Base-by-base conservation (phyloP, 2,797 vertebrate species). In the Otolemur crassicaudatus region DNA sequence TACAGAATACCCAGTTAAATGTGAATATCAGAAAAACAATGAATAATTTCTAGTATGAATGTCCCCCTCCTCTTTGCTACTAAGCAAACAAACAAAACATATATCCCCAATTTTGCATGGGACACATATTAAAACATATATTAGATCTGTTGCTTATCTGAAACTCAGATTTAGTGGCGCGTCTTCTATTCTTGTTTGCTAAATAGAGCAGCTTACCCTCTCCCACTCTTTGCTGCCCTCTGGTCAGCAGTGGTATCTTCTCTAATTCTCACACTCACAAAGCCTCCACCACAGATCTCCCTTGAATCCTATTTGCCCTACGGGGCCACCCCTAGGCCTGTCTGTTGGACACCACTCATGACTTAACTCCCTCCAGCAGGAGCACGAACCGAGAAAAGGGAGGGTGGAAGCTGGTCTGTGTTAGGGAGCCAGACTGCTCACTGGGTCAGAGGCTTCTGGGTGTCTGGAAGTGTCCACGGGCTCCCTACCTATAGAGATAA, bases 21-120 rank as follows among this genome's bases (percentile, higher is more conserved):
- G 1, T 73, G 86, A 94, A 92, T 73, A 97, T 94, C 80, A 89
- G 29, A 76, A 61, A 83, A 85, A 31, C 34, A 63, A 63, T 2
- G 37, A 86, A 17, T 80, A 73, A 22, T 46, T n/a, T 31, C 85
- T 81, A 34, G 13, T 75, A 6, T 92, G 29, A 40, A 5, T 69
- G 3, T 40, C 34, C 37, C 73, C 20, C 31, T 67, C 31, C 65
- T 67, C 65, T 67, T 67, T 67, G 65, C 65, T 34, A 67, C 49
- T 53, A 53, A 53, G 19, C 17, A n/a, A n/a, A 58, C 56, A 56
- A 56, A 56, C 49, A 53, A 58, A 58, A 58, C n/a, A 7, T 67
- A 67, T n/a, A 2, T 46, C 34, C 37, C 73, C 27, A 79, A 0
- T n/a, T 69, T 56, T 90, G 43, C 17, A 75, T n/a, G 27, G 46